Evolutionary conservation across 2,113 vertebrate species (phyloP).

Genomic region (Myrmecophaga tridactyla): DNA sequence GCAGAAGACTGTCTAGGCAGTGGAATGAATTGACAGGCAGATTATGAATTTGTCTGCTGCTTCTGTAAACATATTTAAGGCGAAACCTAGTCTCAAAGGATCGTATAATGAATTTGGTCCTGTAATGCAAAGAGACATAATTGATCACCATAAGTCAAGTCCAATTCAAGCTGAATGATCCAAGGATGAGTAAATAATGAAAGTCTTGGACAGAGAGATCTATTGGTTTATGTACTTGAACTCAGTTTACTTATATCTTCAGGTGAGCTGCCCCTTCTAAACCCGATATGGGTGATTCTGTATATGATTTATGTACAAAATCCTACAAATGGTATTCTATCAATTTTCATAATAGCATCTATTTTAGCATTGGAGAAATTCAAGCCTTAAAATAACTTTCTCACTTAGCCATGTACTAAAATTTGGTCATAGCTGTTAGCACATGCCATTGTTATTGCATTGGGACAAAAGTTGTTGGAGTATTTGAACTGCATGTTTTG

Average conservation of each 20-base stretch:
- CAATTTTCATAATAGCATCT: not conserved
- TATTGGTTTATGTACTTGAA: conserved; percentile 26
- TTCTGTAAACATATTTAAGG: conserved; percentile 62
- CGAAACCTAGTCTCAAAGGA: conserved; percentile 45
- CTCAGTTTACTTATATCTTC: not conserved
- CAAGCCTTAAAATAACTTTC: conserved; percentile 4
- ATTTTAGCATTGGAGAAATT: not conserved
- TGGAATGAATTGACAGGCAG: conserved; percentile 30
- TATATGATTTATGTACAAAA: not conserved
- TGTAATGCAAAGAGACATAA: conserved; percentile 59
- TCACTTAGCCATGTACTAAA: conserved; percentile 10
- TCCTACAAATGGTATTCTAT: not conserved
- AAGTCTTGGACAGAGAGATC: not conserved
- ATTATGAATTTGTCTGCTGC: conserved; percentile 50
- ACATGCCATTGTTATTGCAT: not conserved
- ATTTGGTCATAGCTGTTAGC: not conserved
- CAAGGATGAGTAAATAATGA: conserved; percentile 32
- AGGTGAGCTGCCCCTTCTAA: not conserved
- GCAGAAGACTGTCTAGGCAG: conserved; percentile 8
- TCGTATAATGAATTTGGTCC: conserved; percentile 67
- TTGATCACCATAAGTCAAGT: conserved; percentile 67
- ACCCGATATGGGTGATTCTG: not conserved
- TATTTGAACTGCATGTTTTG: conserved; percentile 15
- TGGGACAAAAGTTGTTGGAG: conserved; percentile 5
- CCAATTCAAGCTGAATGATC: conserved; percentile 53